Conservation (phyloP, 1,140 invertebrate genomes). For the Acromyrmex heyeri region DNA sequence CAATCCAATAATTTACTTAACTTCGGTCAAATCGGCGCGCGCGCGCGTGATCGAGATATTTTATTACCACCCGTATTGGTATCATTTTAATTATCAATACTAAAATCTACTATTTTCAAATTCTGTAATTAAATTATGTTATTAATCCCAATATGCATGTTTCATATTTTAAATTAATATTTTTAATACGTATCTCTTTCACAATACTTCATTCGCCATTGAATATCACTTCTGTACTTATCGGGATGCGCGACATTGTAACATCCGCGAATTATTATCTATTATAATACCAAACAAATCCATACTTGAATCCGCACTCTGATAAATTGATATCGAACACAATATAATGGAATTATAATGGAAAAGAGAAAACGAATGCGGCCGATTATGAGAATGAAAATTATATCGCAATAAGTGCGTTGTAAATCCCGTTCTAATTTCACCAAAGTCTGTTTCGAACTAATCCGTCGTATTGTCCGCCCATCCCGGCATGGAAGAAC, state of each 20-base stretch:
- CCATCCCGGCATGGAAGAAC: constrained; percentile 43
- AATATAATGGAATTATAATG: constrained; percentile 9
- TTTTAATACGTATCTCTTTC: neutral
- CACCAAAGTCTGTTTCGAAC: constrained; percentile 47
- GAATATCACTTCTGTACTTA: neutral
- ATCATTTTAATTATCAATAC: neutral
- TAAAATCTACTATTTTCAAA: neutral
- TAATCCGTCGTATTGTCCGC: constrained; percentile 62
- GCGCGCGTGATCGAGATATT: neutral
- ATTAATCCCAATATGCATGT: neutral
- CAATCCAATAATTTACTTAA: neutral
- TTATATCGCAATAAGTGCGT: constrained; percentile 55
- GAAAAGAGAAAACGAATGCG: neutral
- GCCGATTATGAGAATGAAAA: constrained; percentile 37
- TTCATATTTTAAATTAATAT: neutral
- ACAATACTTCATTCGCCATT: neutral
- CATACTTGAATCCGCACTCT: constrained; percentile 4
- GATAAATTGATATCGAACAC: constrained; percentile 42
- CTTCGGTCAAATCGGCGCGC: neutral
- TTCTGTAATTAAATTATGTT: constrained; percentile 23
- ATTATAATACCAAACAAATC: constrained; percentile 24
- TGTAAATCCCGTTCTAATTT: constrained; percentile 52
- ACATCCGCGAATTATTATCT: constrained; percentile 12
- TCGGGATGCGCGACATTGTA: neutral
- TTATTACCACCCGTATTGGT: neutral